These are phyloP conservation scores for Muscicapa striata DNA, from an alignment of 2,797 vertebrate species.

Conservation along the genomic window DNA sequence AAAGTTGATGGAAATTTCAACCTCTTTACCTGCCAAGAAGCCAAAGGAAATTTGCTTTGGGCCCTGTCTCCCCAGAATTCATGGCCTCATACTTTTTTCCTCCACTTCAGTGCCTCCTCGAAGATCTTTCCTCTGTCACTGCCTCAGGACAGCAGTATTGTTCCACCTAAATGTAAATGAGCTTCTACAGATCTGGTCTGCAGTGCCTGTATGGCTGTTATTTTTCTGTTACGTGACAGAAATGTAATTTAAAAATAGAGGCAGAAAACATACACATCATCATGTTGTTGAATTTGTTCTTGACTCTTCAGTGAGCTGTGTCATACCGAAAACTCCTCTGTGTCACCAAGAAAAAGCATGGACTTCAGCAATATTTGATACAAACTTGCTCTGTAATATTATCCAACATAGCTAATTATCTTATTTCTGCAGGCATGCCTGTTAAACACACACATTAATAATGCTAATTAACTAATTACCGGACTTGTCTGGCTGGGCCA, in stretches of 20 bases:
- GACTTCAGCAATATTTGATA: background rate
- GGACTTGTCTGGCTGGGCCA: background rate
- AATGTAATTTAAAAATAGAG: background rate
- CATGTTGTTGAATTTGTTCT: background rate
- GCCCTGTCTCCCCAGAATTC: background rate
- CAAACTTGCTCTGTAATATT: background rate
- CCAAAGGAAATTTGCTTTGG: background rate
- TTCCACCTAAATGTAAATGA: background rate
- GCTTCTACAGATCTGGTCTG: background rate
- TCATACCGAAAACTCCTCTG: background rate
- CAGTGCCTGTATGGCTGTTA: background rate
- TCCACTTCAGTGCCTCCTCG: background rate
- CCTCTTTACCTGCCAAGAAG: background rate
- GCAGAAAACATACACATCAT: background rate
- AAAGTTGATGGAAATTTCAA: background rate
- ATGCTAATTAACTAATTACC: background rate
- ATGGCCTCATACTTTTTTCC: background rate
- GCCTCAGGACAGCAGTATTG: background rate
- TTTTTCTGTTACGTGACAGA: background rate
- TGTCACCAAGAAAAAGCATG: background rate
- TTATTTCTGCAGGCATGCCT: background rate
- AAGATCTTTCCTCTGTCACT: background rate
- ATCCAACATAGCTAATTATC: background rate
- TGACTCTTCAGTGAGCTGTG: background rate
- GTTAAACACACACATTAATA: background rate